A percentile compares a stretch with the other conserved stretches of the same genome.
phyloP scores from a whole-genome alignment of 2,113 vertebrate genomes.

The Pycnonotus jocosus region DNA sequence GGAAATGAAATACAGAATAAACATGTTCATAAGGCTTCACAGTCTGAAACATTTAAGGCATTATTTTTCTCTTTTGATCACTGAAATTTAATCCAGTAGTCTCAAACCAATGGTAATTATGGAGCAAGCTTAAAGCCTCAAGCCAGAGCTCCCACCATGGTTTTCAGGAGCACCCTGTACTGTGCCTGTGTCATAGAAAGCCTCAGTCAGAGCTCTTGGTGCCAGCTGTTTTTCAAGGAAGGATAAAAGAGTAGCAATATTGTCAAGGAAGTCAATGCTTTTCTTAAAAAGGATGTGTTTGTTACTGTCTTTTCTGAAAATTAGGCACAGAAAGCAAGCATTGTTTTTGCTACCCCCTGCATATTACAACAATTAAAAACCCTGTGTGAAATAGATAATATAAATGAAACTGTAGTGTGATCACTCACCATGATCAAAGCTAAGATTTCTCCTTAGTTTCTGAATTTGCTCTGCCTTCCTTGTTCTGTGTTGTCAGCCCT shows the following conservation, averaged over 20 bases:
- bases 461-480: neutral
- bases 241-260: neutral
- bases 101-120: neutral
- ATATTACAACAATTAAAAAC: neutral
- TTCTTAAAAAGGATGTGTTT: neutral
- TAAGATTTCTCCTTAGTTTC: neutral
- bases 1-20: neutral
- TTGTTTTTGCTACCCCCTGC: neutral
- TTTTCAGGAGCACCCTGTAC: neutral
- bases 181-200: neutral
- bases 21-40: neutral
- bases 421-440: neutral
- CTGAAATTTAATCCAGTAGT: neutral
- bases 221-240: neutral
- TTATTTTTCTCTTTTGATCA: neutral
- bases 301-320: neutral
- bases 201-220: neutral
- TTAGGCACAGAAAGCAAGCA: neutral
- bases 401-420: neutral
- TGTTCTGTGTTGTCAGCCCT: neutral
- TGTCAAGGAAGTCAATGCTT: neutral
- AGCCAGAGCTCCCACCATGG: neutral
- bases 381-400: neutral
- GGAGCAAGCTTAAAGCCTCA: neutral
- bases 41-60: neutral